A percentile compares a stretch with the other conserved stretches of the same genome.
phyloP scores from a whole-genome alignment of 1,140 invertebrate genomes.

The Aphelinus certus region DNA sequence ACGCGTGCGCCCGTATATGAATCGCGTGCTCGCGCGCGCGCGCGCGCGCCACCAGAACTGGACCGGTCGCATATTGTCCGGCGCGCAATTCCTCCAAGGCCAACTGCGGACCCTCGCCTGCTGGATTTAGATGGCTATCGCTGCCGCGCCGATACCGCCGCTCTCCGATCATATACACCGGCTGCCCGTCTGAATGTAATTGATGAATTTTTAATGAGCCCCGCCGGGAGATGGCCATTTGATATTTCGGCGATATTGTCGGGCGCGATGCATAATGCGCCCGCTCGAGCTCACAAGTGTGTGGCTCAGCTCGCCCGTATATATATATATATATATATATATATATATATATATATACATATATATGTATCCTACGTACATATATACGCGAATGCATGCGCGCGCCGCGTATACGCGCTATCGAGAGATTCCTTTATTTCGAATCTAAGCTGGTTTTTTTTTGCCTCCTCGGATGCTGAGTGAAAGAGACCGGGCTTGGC shows the following conservation, averaged over 20 bases:
- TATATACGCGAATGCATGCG: no score
- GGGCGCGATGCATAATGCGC: neutral
- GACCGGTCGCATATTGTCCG: no score
- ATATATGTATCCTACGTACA: no score
- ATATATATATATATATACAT: no score
- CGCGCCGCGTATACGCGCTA: neutral
- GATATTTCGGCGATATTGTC: constrained; percentile 20
- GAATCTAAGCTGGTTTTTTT: constrained; percentile 10
- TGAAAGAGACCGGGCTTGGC: no score
- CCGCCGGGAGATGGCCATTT: constrained; percentile 13
- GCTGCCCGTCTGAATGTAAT: constrained; percentile 25
- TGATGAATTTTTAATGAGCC: constrained; percentile 41
- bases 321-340: no score
- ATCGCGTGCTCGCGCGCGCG: neutral
- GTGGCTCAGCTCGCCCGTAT: no score
- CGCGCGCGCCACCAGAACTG: neutral
- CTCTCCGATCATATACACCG: neutral
- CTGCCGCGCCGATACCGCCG: neutral
- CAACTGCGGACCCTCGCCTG: no score
- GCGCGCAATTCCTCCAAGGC: no score
- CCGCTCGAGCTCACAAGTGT: no score
- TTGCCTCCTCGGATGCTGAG: neutral
- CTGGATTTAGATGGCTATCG: constrained; percentile 35
- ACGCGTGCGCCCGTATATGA: neutral
- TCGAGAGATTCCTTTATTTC: neutral